Conservation (phyloP, 2,113 vertebrate species). For the Paramormyrops kingsleyae region DNA sequence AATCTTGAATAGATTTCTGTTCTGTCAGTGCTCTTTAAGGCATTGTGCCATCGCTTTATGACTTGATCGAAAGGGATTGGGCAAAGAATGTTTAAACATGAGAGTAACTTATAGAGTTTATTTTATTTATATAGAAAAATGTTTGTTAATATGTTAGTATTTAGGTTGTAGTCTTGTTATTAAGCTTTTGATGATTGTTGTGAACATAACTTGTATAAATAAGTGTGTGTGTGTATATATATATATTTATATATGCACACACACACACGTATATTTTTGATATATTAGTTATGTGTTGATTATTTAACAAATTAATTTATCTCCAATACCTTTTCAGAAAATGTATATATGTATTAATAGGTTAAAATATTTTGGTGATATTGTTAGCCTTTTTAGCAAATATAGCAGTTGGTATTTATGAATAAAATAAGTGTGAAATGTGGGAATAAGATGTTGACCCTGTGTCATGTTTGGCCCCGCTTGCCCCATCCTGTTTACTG, state of each 20-base stretch:
- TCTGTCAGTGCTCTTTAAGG: neutral
- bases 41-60: neutral
- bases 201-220: neutral
- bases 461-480: neutral
- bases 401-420: neutral
- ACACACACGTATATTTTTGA: neutral
- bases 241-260: neutral
- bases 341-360: neutral
- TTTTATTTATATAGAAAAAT: neutral
- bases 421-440: neutral
- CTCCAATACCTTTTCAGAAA: neutral
- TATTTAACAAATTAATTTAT: neutral
- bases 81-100: neutral
- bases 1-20: neutral
- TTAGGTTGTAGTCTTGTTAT: neutral
- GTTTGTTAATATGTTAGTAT: neutral
- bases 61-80: neutral
- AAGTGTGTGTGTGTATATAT: neutral
- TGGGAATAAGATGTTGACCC: neutral
- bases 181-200: neutral
- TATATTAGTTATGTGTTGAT: neutral
- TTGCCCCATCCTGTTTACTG: conserved; percentile 22
- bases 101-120: neutral
- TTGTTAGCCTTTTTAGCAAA: neutral
- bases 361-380: neutral